These are phyloP conservation scores for Willowsia nigromaculata DNA, from an alignment of 2,888 invertebrate species.

Conservation along the genomic window DNA sequence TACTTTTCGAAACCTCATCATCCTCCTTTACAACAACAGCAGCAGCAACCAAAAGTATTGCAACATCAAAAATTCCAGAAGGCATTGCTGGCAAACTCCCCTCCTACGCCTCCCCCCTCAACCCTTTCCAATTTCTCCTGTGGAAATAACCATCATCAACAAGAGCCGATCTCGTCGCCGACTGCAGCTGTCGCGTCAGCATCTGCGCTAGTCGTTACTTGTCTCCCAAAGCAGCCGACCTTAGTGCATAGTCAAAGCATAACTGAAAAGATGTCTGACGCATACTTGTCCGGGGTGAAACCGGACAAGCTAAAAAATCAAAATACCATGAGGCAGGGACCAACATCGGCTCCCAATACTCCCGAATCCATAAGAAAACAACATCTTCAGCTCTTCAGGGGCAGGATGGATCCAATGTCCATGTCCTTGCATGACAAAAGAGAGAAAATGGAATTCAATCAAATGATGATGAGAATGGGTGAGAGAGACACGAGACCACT, in stretches of 20 bases:
- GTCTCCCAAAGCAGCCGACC: constrained; percentile 66
- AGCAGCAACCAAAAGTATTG: constrained; percentile 41
- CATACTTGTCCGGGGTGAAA: constrained; percentile 76
- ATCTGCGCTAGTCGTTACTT: constrained; percentile 62
- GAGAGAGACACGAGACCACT: constrained; percentile 76
- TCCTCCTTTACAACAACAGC: constrained; percentile 40
- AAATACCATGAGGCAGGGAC: constrained; percentile 74
- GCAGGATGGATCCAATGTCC: constrained; percentile 73
- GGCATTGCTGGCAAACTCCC: constrained; percentile 51
- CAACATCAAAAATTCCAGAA: constrained; percentile 53
- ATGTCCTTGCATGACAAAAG: constrained; percentile 72
- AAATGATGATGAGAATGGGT: constrained; percentile 77
- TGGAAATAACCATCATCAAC: constrained; percentile 33
- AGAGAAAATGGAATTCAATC: constrained; percentile 78
- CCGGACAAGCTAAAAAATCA: constrained; percentile 76
- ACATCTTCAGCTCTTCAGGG: constrained; percentile 73
- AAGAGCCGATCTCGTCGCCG: constrained; percentile 36
- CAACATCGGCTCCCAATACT: constrained; percentile 78
- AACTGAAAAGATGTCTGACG: constrained; percentile 75
- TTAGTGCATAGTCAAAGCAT: constrained; percentile 68
- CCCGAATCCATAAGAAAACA: constrained; percentile 77
- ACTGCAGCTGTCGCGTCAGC: constrained; percentile 59
- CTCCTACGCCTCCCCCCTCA: constrained; percentile 16
- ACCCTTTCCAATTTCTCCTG: constrained; percentile 26
- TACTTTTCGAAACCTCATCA: constrained; percentile 63